These are phyloP conservation scores for Lutraria rhynchaena DNA, from an alignment of 1,140 invertebrate genomes.

Conservation along the genomic window DNA sequence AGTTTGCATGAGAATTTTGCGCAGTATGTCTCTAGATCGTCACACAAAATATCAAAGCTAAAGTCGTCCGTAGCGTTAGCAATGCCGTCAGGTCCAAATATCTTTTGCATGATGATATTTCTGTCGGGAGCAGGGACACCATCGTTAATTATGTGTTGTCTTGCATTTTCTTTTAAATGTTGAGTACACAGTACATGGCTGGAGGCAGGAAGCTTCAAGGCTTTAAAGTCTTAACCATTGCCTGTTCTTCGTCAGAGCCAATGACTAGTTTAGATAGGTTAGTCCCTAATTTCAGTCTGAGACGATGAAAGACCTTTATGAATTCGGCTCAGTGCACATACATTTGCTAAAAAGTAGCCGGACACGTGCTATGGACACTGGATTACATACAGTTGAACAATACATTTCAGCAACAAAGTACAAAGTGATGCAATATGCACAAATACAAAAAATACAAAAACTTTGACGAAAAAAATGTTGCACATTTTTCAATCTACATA, in stretches of 20 bases:
- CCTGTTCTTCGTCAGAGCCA: slow-evolving; percentile 41
- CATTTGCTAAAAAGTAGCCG: too few species aligned
- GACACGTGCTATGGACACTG: too few species aligned
- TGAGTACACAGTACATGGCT: background rate
- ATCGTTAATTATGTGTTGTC: background rate
- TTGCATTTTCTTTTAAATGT: background rate
- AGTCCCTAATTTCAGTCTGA: too few species aligned
- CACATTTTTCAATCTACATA: too few species aligned
- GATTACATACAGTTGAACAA: too few species aligned
- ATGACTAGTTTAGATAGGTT: slow-evolving; percentile 34
- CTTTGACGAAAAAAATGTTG: too few species aligned
- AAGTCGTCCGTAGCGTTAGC: background rate
- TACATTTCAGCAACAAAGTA: too few species aligned
- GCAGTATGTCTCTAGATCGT: background rate
- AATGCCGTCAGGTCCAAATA: background rate
- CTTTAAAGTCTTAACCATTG: slow-evolving; percentile 35
- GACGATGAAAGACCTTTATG: too few species aligned
- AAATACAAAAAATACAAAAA: too few species aligned
- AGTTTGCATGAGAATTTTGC: background rate
- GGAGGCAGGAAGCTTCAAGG: background rate
- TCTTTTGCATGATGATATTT: background rate
- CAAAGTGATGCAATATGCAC: too few species aligned
- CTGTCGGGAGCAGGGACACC: background rate
- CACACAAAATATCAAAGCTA: background rate
- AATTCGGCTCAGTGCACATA: too few species aligned